Conservation (phyloP, 2,888 invertebrate genomes). For the Tipula lateralis region DNA sequence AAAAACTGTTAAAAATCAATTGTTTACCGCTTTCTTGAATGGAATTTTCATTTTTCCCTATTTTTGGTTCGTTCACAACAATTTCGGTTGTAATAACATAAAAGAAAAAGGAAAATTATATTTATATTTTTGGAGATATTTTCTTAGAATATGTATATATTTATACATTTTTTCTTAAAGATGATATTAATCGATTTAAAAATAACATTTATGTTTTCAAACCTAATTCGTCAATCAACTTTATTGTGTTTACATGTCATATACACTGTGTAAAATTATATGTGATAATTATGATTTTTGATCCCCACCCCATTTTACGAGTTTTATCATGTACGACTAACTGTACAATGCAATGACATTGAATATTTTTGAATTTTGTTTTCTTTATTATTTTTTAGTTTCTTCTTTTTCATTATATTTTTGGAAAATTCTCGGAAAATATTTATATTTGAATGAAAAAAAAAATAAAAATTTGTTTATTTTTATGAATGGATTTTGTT, state of each 20-base stretch:
- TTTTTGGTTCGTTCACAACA: background rate
- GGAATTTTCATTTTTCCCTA: constrained; percentile 11
- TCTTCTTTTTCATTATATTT: background rate
- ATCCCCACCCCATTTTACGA: background rate
- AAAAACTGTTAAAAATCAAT: constrained; percentile 14
- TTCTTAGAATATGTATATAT: background rate
- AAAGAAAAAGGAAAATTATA: background rate
- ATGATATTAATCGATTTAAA: background rate
- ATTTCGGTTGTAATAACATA: background rate
- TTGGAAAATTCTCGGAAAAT: background rate
- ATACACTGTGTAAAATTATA: background rate
- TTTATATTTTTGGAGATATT: background rate
- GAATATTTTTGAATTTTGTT: background rate
- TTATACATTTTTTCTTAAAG: no score
- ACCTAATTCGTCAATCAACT: background rate
- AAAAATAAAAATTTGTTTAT: background rate
- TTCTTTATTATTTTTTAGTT: background rate
- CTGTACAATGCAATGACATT: background rate
- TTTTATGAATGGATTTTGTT: constrained; percentile 1
- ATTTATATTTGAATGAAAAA: background rate
- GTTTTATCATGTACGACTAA: background rate
- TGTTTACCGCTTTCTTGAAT: constrained; percentile 24
- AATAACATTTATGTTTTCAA: background rate
- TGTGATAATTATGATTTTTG: background rate
- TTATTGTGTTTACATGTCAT: background rate